Percentiles rank a stretch among this genome's conserved stretches.
Conservation (phyloP, 2,113 vertebrate genomes). For the Myrmecophaga tridactyla region DNA sequence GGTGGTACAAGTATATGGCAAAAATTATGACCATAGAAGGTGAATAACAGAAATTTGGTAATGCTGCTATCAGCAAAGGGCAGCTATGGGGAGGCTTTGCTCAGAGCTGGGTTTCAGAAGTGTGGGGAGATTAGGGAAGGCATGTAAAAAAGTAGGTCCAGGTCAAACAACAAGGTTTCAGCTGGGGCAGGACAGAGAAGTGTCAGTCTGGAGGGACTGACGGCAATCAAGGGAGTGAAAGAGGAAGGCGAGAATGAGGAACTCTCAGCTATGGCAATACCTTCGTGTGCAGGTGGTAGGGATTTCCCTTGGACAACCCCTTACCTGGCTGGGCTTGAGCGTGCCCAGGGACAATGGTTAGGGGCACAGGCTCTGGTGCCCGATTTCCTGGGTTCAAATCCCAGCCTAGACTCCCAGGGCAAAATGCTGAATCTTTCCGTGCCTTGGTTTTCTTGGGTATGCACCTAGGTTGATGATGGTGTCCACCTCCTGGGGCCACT, state of each 20-base stretch:
- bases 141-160: not conserved
- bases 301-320: not conserved
- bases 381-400: not conserved
- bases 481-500: not conserved
- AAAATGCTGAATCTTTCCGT: not conserved
- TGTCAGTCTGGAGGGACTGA: not conserved
- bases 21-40: not conserved
- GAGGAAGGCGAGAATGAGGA: not conserved
- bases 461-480: not conserved
- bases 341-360: not conserved
- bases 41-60: not conserved
- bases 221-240: not conserved
- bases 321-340: not conserved
- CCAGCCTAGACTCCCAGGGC: not conserved
- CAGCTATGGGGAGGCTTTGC: accelerated
- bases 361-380: not conserved
- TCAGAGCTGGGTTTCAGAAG: not conserved
- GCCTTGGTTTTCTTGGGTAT: not conserved
- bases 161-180: not conserved
- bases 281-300: not conserved
- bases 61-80: not conserved
- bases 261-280: too few relatives aligned
- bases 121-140: not conserved
- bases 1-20: not conserved
- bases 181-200: not conserved